Evolutionary conservation across 2,113 vertebrate genomes (phyloP), one percentile per base, ranked within the genome.

Genomic region (Hippocampus guttulatus): DNA sequence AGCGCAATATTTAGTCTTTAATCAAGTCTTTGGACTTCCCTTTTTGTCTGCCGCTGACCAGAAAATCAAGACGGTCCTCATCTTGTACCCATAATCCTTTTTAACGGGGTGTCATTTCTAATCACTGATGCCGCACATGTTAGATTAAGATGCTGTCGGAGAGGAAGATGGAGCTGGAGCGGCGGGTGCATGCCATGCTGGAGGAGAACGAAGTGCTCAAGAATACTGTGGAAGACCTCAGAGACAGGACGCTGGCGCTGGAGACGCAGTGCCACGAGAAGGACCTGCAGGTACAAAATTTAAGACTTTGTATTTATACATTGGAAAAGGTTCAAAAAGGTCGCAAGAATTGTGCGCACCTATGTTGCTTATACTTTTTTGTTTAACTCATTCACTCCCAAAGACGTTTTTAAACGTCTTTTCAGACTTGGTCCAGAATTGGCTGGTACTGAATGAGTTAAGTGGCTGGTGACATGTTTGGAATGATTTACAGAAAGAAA

Each of bases 81-180:
- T 23, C 49, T 76, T 57, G 33, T 67, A 25, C 43, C 30, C n/a
- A 43, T 18, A 61, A 68, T 33, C 47, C 21, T 21, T 0, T 68
- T 54, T 75, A 33, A 51, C 11, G 8, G 40, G 25, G 57, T 8
- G 11, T 18, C 4, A 23, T 21, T 5, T 68, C 61, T 85, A 27
- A 84, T 71, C 8, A 8, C 23, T 41, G 43, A 9, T 57, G 45
- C 84, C 76, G 75, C 64, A 6, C 0, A 3, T 47, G 54, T 27
- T 88, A 99, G 97, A 98, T 99, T 90, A 96, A 95, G 89, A 96
- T 97, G 95, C 93, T 99, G 85, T 96, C 95, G 0, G 95, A 98
- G 83, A 93, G 94, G 78, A 98, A 98, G 87, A 90, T 91, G 77
- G 96, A 97, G 85, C 89, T 98, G 83, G 97, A 99, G 77, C 92